Percentiles rank a stretch among this genome's conserved stretches.
Conservation (phyloP, 2,113 vertebrate genomes). For the Lontra canadensis region DNA sequence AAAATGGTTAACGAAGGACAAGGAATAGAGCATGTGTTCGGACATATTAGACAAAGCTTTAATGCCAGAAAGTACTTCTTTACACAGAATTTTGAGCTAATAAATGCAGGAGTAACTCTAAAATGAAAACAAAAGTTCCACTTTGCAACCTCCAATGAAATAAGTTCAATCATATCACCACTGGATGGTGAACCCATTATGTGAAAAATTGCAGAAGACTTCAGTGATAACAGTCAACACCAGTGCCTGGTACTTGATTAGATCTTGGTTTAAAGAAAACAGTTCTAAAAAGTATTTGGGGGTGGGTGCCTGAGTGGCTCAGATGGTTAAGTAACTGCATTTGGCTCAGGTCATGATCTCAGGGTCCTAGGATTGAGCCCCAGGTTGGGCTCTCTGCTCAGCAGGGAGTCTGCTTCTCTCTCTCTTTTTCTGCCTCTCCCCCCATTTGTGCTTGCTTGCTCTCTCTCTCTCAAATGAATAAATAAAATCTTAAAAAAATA, state of each 20-base stretch:
- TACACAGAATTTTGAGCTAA: background rate
- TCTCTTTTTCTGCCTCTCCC: background rate
- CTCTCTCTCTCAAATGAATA: background rate
- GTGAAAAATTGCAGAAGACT: background rate
- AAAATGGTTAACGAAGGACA: background rate
- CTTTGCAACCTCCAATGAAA: background rate
- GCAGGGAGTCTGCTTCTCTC: background rate
- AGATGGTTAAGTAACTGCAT: background rate
- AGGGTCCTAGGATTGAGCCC: background rate
- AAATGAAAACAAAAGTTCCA: background rate
- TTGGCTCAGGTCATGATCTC: background rate
- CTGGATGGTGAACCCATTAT: background rate
- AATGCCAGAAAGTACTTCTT: background rate
- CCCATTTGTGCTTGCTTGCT: background rate
- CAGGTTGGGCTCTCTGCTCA: background rate
- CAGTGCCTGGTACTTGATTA: background rate
- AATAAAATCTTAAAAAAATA: background rate
- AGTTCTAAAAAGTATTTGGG: background rate
- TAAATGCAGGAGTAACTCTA: background rate
- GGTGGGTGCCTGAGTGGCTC: background rate
- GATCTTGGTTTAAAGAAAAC: background rate
- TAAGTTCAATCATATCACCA: background rate
- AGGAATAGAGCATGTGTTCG: background rate
- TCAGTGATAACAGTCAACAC: background rate
- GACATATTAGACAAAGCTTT: background rate